phyloP scores from a whole-genome alignment of 2,113 vertebrate species.

The Platycercus adscitus region DNA sequence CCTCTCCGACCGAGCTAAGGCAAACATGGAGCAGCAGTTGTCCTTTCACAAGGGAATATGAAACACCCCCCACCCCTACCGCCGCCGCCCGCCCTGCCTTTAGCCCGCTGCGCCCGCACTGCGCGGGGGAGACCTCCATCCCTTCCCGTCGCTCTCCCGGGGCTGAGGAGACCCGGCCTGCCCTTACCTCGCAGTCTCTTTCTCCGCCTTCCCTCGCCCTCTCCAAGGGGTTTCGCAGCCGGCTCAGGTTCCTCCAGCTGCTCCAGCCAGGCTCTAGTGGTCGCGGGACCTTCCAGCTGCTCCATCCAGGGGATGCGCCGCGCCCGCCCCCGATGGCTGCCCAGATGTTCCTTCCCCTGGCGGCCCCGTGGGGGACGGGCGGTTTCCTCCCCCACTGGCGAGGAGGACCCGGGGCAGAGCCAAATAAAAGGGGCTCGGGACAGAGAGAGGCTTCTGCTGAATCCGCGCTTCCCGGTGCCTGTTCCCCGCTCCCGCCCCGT shows the following conservation, averaged over 20 bases:
- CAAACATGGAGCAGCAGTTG: neutral
- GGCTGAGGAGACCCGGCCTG: fast-evolving
- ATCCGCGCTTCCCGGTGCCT: neutral
- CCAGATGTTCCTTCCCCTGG: conserved; percentile 72
- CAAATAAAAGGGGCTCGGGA: neutral
- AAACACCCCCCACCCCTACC: neutral
- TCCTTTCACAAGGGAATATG: neutral
- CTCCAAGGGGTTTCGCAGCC: neutral
- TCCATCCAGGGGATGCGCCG: neutral
- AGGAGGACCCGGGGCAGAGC: neutral
- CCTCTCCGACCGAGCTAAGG: neutral
- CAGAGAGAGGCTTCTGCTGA: neutral
- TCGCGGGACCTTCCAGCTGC: neutral
- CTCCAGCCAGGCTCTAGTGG: neutral
- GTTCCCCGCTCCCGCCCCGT: neutral
- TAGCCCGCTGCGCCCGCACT: neutral
- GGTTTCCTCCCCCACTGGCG: neutral
- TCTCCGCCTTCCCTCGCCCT: neutral
- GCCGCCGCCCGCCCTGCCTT: neutral
- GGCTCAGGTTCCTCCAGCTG: neutral
- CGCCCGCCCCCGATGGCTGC: conserved; percentile 70
- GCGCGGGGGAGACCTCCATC: neutral
- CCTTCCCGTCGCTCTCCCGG: neutral
- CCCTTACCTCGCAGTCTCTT: conserved; percentile 61
- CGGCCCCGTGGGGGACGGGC: conserved; percentile 22